Evolutionary conservation across 2,797 vertebrate genomes (phyloP), one percentile per base, ranked within the genome.

Genomic region (Xerus rutilus): DNA sequence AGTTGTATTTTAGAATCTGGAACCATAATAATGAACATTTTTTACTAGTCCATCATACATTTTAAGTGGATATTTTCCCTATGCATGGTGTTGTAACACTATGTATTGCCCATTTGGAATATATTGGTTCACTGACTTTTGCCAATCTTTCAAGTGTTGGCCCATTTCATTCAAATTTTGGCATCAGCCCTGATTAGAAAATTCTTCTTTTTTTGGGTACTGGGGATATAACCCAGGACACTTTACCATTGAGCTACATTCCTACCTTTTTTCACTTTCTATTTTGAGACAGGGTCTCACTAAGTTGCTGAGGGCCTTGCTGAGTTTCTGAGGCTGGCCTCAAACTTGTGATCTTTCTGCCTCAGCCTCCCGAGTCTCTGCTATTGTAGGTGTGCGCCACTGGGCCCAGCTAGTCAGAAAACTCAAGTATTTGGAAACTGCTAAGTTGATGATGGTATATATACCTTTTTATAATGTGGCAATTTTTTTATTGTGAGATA

Each of bases 121-220:
- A 84, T 86, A 92, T 17, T 69, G 20, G 7, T 49, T 92, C 45
- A 65, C 20, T 91, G 30, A 67, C 5, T 64, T 87, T 72, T 28
- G 57, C 1, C 0, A 35, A 5, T 82, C 43, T 97, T 96, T 86
- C 59, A 88, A 81, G 59, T 93, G 52, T 84, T 94, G 62, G 67
- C 6, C 74, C 17, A 83, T 84, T 89, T 91, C 57, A 89, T 87
- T 84, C 5, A 13, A 52, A 85, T 79, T 70, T 86, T 21, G 86
- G 7, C 84, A 92, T 39, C 23, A 78, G 7, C 20, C 52, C 12
- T 1, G 3, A 45, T 18, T 72, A 6, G 74, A 47, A 52, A 57
- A 20, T 57, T 59, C 23, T 59, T 23, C 9, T 59, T 59, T 59
- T 25, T 25, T 57, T 57, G 1, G 2, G 39, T 39, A 59, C 57